A percentile compares a stretch with the other conserved stretches of the same genome.
Evolutionary conservation across 30 jellyfish, hydroid and myxozoan species (phyloP).

Genomic region (Cassiopea xamachana): DNA sequence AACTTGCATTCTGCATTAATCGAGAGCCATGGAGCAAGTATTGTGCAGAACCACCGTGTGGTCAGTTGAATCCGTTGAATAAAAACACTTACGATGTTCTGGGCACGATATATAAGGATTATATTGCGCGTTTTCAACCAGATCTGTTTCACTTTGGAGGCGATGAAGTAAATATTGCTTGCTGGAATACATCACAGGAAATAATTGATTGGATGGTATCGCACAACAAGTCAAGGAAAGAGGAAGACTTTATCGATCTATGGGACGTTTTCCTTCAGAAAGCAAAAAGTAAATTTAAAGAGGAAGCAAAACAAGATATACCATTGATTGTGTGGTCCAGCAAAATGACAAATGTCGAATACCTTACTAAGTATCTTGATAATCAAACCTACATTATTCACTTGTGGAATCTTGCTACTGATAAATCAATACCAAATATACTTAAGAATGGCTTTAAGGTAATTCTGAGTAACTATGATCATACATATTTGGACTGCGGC

Average conservation of each 20-base stretch:
- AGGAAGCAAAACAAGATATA: constrained; percentile 9
- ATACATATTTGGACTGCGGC: constrained; percentile 69
- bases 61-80: constrained; percentile 73
- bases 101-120: constrained; percentile 40
- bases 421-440: constrained; percentile 40
- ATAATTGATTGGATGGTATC: constrained; percentile 52
- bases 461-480: constrained; percentile 60
- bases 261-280: constrained; percentile 56
- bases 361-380: constrained; percentile 47
- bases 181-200: constrained; percentile 73
- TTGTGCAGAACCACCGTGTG: constrained; percentile 80
- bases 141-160: constrained; percentile 79
- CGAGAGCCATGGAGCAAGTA: constrained; percentile 57
- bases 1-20: constrained; percentile 72
- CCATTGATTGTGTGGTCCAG: constrained; percentile 73
- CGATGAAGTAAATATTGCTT: constrained; percentile 54
- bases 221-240: constrained; percentile 19
- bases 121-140: constrained; percentile 49
- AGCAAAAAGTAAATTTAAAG: constrained; percentile 37
- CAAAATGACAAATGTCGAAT: constrained; percentile 44
- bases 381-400: constrained; percentile 47
- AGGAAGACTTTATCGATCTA: constrained; percentile 46
- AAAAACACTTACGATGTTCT: constrained; percentile 43
- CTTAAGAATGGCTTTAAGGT: constrained; percentile 50
- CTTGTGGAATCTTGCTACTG: constrained; percentile 58